These are phyloP conservation scores for Chlorodrepanis virens DNA, from an alignment of 2,113 vertebrate species.

Conservation along the genomic window DNA sequence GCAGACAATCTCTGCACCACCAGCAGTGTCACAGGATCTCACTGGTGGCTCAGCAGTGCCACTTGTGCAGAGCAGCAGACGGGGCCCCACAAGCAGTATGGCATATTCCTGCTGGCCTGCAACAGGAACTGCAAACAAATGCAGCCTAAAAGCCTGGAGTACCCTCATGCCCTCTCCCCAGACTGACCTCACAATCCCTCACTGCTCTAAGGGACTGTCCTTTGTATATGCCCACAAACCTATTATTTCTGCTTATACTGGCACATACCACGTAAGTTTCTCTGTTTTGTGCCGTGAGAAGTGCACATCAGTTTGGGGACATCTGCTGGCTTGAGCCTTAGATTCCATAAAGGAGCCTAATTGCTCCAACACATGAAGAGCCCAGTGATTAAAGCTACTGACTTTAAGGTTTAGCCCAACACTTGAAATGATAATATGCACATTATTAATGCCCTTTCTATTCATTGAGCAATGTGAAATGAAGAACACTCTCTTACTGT, in stretches of 20 bases:
- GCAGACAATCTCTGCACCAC: not conserved
- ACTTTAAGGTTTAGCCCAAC: not conserved
- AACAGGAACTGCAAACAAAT: not conserved
- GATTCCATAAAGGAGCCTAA: not conserved
- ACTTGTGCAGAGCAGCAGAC: not conserved
- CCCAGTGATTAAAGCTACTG: not conserved
- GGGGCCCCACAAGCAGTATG: no score
- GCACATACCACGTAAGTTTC: accelerated
- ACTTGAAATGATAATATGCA: not conserved
- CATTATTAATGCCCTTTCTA: not conserved
- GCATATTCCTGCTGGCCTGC: not conserved
- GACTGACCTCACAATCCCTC: not conserved
- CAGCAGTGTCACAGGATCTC: not conserved
- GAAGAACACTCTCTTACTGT: not conserved
- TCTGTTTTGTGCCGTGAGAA: not conserved
- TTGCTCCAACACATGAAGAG: not conserved
- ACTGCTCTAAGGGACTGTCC: not conserved
- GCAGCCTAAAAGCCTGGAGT: not conserved
- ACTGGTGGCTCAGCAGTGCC: not conserved
- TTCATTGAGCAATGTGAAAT: not conserved
- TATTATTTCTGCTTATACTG: not conserved
- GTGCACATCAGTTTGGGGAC: not conserved
- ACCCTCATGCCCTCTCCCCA: not conserved
- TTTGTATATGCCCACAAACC: not conserved
- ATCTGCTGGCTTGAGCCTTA: not conserved